Evolutionary conservation across 2,888 invertebrate species (phyloP).

Genomic region (Diaperis boleti): DNA sequence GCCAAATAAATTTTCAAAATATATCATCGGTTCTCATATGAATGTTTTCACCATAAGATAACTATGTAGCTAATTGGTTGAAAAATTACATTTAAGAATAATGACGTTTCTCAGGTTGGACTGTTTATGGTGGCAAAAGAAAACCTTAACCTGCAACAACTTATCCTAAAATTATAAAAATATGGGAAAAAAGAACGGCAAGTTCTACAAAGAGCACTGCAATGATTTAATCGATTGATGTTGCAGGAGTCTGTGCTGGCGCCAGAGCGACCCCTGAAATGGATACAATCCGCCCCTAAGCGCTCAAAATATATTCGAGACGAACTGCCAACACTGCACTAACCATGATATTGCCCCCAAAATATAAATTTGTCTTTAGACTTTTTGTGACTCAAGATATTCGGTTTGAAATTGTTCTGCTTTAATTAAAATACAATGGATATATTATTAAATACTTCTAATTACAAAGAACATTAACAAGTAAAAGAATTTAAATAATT

Average conservation of each 20-base stretch:
- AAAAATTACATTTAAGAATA: no score
- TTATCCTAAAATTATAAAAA: no score
- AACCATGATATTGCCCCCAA: slow-evolving; percentile 14
- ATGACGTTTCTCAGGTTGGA: no score
- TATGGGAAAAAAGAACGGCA: no score
- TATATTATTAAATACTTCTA: neutral
- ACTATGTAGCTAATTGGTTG: no score
- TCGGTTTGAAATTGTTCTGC: neutral
- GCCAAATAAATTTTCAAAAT: no score
- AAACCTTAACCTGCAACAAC: no score
- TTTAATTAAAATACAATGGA: neutral
- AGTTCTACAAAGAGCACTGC: slow-evolving; percentile 26
- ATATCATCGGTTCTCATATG: no score
- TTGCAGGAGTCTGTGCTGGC: slow-evolving; percentile 42
- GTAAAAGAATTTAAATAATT: no score
- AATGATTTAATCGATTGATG: slow-evolving; percentile 45
- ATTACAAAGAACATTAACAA: no score
- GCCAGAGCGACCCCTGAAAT: slow-evolving; percentile 40
- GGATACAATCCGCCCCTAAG: slow-evolving; percentile 39
- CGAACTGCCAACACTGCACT: slow-evolving; percentile 36
- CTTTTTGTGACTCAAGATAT: neutral
- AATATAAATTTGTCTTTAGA: neutral
- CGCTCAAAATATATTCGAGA: slow-evolving; percentile 40
- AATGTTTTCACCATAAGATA: no score
- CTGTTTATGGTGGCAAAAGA: no score